A percentile compares a stretch with the other conserved stretches of the same genome.
Conservation (phyloP, 1,140 invertebrate species). For the Andrena cerasifolii region DNA sequence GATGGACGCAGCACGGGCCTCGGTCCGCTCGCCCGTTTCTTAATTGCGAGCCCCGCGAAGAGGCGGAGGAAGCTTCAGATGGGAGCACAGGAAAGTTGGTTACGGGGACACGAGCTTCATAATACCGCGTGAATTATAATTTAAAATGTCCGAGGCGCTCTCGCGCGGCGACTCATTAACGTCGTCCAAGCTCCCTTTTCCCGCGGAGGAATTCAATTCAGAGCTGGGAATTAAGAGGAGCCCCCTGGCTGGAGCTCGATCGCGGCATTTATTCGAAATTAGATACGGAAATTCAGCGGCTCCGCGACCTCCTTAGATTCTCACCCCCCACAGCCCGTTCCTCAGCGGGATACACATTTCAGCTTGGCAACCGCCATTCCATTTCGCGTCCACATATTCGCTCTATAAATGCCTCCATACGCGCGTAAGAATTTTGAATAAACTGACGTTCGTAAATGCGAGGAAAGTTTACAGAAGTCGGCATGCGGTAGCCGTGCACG, state of each 20-base stretch:
- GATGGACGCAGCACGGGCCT: background rate
- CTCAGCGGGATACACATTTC: slow-evolving; percentile 18
- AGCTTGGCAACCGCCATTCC: slow-evolving; percentile 30
- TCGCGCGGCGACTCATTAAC: slow-evolving; percentile 9
- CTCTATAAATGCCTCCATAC: slow-evolving; percentile 33
- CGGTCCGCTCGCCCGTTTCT: background rate
- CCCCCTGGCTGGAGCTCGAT: background rate
- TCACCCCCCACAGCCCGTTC: background rate
- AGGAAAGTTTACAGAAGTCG: slow-evolving; percentile 19
- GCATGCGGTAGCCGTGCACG: background rate
- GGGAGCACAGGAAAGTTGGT: slow-evolving; percentile 6
- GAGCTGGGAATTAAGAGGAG: slow-evolving; percentile 11
- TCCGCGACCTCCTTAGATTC: slow-evolving; percentile 38
- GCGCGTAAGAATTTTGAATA: slow-evolving; percentile 46
- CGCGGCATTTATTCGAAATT: slow-evolving; percentile 24
- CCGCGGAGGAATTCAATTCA: background rate
- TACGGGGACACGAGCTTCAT: background rate
- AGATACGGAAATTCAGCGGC: slow-evolving; percentile 32
- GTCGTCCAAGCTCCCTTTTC: background rate
- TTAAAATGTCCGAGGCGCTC: background rate
- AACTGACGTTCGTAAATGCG: slow-evolving; percentile 27
- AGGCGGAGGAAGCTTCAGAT: background rate
- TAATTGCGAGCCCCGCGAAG: background rate
- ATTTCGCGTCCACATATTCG: background rate
- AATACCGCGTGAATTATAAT: slow-evolving; percentile 18